Evolutionary conservation across 2,797 vertebrate genomes (phyloP), one percentile per base, ranked within the genome.

Genomic region (Catharus ustulatus): DNA sequence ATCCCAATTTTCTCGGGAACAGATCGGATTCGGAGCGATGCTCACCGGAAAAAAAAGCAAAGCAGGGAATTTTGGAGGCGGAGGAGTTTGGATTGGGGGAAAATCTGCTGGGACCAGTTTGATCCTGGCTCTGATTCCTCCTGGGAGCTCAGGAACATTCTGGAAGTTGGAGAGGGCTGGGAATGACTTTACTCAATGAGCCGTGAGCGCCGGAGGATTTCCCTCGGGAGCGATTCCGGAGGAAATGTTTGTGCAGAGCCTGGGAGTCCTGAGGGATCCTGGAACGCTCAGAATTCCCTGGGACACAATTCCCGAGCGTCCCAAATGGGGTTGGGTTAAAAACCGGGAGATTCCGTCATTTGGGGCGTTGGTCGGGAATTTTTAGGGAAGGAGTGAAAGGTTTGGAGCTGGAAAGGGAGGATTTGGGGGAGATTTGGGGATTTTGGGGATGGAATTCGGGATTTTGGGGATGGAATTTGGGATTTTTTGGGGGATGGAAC

Each of bases 151-250:
- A 6, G 90, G 92, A 91, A 63, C 42, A 10, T 78, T 81, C 63
- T 36, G 89, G 74, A 87, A 88, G 94, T 54, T 30, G 22, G 68
- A 13, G 80, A 7, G 74, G 87, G 91, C 52, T 90, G 90, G 91
- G 96, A 93, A 96, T 91, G 94, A 69, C 87, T 97, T 92, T 93
- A 82, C 90, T 94, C 96, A 96, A 96, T 96, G 97, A 97, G 97
- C 87, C 96, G 64, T 92, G 80, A 42, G 90, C 93, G 85, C 90
- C 55, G 9, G 16, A 32, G 89, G 85, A 24, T 94, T 10, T 55
- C 96, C 94, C 96, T 84, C 30, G 92, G 80, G 97, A 90, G 93
- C 79, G 29, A 94, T 97, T 95, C 95, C 88, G 45, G 55, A 94
- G 93, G 62, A 93, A 96, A 96, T 94, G 95, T 97, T 97, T 96